Conservation (phyloP, 35 echinoderm and acorn worm genomes). For the Eucidaris tribuloides region DNA sequence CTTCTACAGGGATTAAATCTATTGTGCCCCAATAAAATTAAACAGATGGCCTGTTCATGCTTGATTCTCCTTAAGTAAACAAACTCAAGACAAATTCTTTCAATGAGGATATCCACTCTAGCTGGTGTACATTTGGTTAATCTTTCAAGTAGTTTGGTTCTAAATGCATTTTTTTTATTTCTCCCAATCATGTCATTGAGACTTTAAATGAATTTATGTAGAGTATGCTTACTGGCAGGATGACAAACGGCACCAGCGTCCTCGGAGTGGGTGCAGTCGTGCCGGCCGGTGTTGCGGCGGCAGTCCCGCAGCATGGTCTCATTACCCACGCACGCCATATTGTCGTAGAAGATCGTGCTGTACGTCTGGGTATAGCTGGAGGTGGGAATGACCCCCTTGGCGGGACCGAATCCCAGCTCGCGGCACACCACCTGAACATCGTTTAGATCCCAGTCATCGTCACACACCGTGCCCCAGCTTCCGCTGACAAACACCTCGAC, state of each 20-base stretch:
- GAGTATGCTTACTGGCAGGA: too few species aligned
- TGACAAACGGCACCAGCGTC: background rate
- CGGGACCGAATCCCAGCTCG: background rate
- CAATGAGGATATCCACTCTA: too few species aligned
- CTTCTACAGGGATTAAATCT: too few species aligned
- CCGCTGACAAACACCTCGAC: background rate
- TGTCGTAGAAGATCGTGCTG: constrained; percentile 3
- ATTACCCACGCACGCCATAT: background rate
- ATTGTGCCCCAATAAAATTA: too few species aligned
- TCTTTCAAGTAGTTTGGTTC: too few species aligned
- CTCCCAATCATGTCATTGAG: too few species aligned
- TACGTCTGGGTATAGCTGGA: background rate
- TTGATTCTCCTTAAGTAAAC: too few species aligned
- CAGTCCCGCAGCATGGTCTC: background rate
- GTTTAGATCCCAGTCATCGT: background rate
- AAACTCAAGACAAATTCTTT: too few species aligned
- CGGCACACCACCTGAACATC: constrained; percentile 1
- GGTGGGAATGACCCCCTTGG: background rate
- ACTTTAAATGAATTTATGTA: too few species aligned
- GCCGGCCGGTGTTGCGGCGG: background rate
- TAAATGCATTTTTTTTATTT: too few species aligned
- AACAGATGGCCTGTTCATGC: too few species aligned
- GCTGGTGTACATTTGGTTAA: too few species aligned
- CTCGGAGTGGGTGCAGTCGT: constrained; percentile 1
- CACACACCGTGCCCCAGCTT: background rate